Evolutionary conservation across 92 coral and sea anemone species (phyloP), one percentile per base, ranked within the genome.

Genomic region (Zoanthus sociatus): DNA sequence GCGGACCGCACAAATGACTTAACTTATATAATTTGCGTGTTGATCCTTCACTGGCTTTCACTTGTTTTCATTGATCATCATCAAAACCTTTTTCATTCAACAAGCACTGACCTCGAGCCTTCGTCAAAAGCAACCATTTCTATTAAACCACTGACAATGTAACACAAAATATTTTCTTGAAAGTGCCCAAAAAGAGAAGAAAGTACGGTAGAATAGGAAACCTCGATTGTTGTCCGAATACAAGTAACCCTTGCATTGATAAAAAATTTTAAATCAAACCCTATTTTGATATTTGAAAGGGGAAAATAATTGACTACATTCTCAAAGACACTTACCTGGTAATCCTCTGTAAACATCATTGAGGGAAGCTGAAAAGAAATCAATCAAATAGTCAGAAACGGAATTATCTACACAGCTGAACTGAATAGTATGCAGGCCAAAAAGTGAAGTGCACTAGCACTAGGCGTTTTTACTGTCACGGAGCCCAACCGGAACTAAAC

Each of bases 331-430:
- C 85, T 6, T 30, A 97, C 99, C 99, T 97, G 99, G 63, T 97
- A 97, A 56, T 97, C 99, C 53, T 97, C 99, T 10, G 98, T 97
- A 44, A 97, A 97, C 98, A 97, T 94, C 84, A 95, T 87, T 13
- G 99, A 84, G 18, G 99, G 99, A 50, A 95, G 93, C 99, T 97
- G 37, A 44, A 87, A 71, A 46, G 32, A 37, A 50, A 70, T 50
- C 18, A 33, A 18, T 76, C 10, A 9, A 83, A 47, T 17, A 63
- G 20, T 12, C n/a, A 64, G 56, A 66, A 46, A 18, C 26, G 14
- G 11, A 47, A 3, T 3, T 16, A 3, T 9, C n/a, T n/a, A 10
- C 2, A 63, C 0, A 4, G 26, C 69, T 63, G 13, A 54, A 54
- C 42, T 37, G 42, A 37, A 37, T 2, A 37, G 42, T 37, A 37